phyloP scores from a whole-genome alignment of 1,140 invertebrate genomes.

The Polypedilum vanderplanki region DNA sequence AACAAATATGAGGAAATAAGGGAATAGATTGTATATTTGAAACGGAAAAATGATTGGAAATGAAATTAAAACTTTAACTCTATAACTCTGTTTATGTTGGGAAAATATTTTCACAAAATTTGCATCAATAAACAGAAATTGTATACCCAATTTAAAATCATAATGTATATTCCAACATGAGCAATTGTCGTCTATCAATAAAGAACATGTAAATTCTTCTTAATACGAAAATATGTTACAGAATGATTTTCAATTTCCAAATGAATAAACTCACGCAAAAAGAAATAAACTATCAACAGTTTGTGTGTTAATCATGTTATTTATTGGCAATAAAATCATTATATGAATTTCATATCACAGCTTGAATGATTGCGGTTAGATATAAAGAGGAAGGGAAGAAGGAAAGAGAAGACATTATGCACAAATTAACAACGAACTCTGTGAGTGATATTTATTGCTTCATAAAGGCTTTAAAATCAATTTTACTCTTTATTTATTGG shows the following conservation, averaged over 20 bases:
- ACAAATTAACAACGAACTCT: background rate
- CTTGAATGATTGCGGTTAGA: background rate
- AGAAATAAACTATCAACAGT: conserved; percentile 20
- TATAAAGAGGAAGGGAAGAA: background rate
- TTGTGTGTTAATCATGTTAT: conserved; percentile 21
- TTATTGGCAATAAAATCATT: conserved; percentile 26
- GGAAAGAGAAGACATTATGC: background rate
- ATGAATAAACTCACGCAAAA: too few relatives aligned
- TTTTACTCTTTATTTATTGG: conserved; percentile 22
- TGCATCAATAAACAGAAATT: background rate
- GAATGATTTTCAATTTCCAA: too few relatives aligned
- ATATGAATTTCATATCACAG: background rate
- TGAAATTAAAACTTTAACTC: conserved; percentile 6
- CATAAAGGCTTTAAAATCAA: conserved; percentile 27
- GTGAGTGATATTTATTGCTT: conserved; percentile 21
- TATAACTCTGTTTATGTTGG: background rate
- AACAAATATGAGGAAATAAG: too few relatives aligned
- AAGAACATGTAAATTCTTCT: too few relatives aligned
- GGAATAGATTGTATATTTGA: background rate
- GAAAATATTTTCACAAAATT: background rate
- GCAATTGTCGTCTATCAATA: too few relatives aligned
- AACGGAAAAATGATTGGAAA: conserved; percentile 10
- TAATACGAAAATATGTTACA: too few relatives aligned
- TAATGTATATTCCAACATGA: too few relatives aligned
- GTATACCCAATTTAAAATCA: background rate